Evolutionary conservation across 2,113 vertebrate genomes (phyloP).

Genomic region (Speoplatyrhinus poulsoni): DNA sequence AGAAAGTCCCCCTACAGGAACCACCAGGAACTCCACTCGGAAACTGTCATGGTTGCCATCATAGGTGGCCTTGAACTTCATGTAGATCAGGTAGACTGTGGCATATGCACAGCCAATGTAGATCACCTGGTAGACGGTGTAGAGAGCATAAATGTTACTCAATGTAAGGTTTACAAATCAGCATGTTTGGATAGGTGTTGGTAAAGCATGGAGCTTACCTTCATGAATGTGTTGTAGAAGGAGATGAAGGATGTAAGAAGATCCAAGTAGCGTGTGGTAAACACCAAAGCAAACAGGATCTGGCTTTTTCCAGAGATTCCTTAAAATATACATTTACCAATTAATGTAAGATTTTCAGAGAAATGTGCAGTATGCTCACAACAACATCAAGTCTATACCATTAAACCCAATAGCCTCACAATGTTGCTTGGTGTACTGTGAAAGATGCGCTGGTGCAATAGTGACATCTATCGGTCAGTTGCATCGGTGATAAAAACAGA

Average conservation of each 20-base stretch:
- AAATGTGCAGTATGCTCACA: neutral
- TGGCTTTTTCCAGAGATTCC: slow-evolving; percentile 99
- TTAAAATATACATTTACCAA: slow-evolving; percentile 45
- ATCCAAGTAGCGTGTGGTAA: slow-evolving; percentile 97
- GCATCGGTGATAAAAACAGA: no score
- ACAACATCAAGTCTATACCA: neutral
- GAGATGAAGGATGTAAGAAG: slow-evolving; percentile 97
- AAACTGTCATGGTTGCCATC: slow-evolving; percentile 98
- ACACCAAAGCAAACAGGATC: slow-evolving; percentile 96
- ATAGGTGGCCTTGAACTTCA: slow-evolving; percentile 97
- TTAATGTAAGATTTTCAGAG: neutral
- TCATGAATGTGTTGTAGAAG: slow-evolving; percentile 96
- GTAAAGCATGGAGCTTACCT: slow-evolving; percentile 77
- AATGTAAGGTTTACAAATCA: neutral
- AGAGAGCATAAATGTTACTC: neutral
- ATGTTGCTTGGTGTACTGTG: neutral
- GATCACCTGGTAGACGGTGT: slow-evolving; percentile 80
- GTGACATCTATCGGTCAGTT: no score
- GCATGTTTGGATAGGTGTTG: neutral
- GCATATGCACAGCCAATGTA: slow-evolving; percentile 93
- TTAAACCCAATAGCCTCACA: neutral
- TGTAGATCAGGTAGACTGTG: slow-evolving; percentile 94
- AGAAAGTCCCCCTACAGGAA: slow-evolving; percentile 92
- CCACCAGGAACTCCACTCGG: slow-evolving; percentile 94
- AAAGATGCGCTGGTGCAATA: no score